Evolutionary conservation across 2,888 invertebrate genomes (phyloP).

Genomic region (Pterostichus niger): DNA sequence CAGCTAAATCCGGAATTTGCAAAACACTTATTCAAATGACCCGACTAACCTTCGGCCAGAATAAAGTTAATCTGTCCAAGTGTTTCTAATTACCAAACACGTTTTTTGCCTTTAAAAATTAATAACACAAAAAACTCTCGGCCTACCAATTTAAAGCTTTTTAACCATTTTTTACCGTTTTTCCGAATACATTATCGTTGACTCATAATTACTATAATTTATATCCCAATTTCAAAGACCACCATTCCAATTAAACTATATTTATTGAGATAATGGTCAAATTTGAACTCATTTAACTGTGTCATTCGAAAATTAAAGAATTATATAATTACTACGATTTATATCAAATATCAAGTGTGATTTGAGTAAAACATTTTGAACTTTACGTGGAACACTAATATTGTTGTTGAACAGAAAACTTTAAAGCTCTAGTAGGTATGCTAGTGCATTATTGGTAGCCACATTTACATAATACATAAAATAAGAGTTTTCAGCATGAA

Average conservation of each 20-base stretch:
- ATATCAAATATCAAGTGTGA: too few relatives aligned
- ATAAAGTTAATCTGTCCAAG: constrained; percentile 57
- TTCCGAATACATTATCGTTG: neutral
- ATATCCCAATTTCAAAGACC: too few relatives aligned
- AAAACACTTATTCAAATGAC: constrained; percentile 74
- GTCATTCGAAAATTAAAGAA: too few relatives aligned
- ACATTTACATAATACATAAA: constrained; percentile 39
- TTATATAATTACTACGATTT: too few relatives aligned
- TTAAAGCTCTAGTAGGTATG: neutral
- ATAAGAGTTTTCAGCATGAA: constrained; percentile 27
- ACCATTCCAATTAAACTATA: too few relatives aligned
- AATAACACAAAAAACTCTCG: constrained; percentile 37
- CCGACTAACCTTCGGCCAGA: constrained; percentile 68
- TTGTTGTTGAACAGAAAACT: neutral
- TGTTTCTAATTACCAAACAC: constrained; percentile 54
- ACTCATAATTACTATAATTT: too few relatives aligned
- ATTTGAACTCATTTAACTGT: too few relatives aligned
- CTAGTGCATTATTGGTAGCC: constrained; percentile 24
- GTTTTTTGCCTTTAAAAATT: constrained; percentile 48
- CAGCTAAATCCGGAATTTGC: constrained; percentile 71
- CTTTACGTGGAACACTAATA: neutral
- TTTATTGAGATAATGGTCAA: too few relatives aligned
- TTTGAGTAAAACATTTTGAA: neutral
- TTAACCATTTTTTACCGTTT: neutral
- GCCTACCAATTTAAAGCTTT: constrained; percentile 32